A percentile compares a stretch with the other conserved stretches of the same genome.
These are phyloP conservation scores for Avahi laniger DNA, from an alignment of 2,797 vertebrate species.

Conservation along the genomic window DNA sequence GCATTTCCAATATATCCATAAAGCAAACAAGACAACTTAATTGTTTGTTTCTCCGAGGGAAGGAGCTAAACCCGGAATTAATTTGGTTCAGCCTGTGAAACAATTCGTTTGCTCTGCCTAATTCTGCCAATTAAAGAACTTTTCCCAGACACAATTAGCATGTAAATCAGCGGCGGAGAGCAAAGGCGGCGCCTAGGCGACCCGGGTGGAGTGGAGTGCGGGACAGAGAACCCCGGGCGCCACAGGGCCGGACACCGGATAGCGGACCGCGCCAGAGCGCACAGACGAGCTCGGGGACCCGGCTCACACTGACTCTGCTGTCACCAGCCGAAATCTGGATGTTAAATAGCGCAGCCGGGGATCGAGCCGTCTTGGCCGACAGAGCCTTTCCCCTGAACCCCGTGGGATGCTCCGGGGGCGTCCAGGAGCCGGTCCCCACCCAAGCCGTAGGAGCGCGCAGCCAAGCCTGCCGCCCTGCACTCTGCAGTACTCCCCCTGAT, in stretches of 20 bases:
- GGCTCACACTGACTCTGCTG: rapidly evolving
- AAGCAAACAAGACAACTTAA: conserved; percentile 82
- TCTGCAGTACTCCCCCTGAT: no score
- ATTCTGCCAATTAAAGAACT: conserved; percentile 82
- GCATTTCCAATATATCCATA: conserved; percentile 75
- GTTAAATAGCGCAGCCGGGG: background rate
- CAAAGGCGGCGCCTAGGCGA: background rate
- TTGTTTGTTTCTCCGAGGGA: conserved; percentile 82
- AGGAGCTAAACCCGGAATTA: conserved; percentile 81
- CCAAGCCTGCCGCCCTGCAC: rapidly evolving
- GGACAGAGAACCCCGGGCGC: background rate
- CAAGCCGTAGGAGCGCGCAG: rapidly evolving
- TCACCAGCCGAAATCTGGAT: background rate
- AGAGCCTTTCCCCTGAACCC: background rate
- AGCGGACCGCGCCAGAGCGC: background rate
- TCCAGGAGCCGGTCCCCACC: no score
- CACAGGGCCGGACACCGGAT: background rate
- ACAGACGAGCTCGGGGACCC: background rate
- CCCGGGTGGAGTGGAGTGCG: background rate
- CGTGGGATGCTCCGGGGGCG: no score
- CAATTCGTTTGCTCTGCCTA: conserved; percentile 82
- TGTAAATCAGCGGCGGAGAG: conserved; percentile 74
- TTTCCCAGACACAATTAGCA: conserved; percentile 81
- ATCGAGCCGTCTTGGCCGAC: background rate
- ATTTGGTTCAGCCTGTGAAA: conserved; percentile 80